These are phyloP conservation scores for Nothura maculosa DNA, from an alignment of 2,797 vertebrate genomes.

Conservation along the genomic window DNA sequence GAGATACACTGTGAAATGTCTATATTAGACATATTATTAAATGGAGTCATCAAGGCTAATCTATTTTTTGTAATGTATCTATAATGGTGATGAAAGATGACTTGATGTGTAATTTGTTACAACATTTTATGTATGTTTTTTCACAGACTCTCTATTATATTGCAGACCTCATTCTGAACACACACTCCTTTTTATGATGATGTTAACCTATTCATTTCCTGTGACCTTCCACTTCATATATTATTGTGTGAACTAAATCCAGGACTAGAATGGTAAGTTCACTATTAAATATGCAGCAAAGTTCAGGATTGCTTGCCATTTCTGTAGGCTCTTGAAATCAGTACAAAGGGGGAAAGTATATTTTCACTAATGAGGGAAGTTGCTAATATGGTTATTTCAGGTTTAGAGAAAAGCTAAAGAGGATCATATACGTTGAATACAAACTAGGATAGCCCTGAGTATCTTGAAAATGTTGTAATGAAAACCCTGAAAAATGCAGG, in stretches of 20 bases:
- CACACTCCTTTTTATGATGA: not conserved
- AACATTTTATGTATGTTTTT: conserved; percentile 64
- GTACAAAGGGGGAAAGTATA: conserved; percentile 17
- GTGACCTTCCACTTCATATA: not conserved
- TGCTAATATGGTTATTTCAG: conserved; percentile 60
- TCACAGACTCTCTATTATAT: conserved; percentile 46
- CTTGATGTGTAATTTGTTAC: conserved; percentile 26
- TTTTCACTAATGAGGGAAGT: conserved; percentile 16
- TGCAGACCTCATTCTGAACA: not conserved
- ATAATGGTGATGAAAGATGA: conserved; percentile 52
- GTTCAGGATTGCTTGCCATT: conserved; percentile 35
- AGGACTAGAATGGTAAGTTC: conserved; percentile 34
- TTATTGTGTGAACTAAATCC: not conserved
- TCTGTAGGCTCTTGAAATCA: conserved; percentile 25
- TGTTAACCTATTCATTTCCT: not conserved
- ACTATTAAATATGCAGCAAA: conserved; percentile 65
- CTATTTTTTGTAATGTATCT: not conserved
- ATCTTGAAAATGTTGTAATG: not conserved
- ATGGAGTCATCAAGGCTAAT: not conserved
- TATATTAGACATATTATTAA: not conserved
- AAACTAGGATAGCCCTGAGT: conserved; percentile 37
- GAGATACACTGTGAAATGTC: not conserved
- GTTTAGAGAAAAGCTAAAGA: conserved; percentile 43
- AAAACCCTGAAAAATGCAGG: conserved; percentile 41
- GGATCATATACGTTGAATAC: not conserved